These are phyloP conservation scores for Timema cristinae DNA, from an alignment of 2,888 invertebrate genomes.

Conservation along the genomic window DNA sequence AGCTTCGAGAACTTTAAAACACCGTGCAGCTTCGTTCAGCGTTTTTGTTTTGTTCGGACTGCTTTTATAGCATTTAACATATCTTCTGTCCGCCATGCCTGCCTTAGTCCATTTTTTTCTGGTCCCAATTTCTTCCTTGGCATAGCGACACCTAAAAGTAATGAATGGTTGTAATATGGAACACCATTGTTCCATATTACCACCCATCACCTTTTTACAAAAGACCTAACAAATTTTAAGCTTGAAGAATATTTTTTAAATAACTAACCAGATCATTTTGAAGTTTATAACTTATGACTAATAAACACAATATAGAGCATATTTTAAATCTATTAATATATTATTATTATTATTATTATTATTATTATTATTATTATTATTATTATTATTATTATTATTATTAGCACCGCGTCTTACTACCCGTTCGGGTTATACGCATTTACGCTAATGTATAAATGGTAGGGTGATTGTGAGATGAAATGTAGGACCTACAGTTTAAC, in stretches of 20 bases:
- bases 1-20: not conserved
- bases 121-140: not conserved
- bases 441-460: no score
- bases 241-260: not conserved
- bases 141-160: not conserved
- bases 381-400: no score
- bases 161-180: conserved; percentile 10
- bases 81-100: no score
- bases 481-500: no score
- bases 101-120: no score
- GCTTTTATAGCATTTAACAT: no score
- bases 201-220: not conserved
- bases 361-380: no score
- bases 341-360: no score
- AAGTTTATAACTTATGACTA: conserved; percentile 1
- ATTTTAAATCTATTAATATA: not conserved
- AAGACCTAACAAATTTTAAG: not conserved
- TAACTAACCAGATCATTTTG: not conserved
- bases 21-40: not conserved
- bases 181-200: conserved; percentile 8
- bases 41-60: not conserved
- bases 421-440: no score
- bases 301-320: not conserved
- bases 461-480: no score
- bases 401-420: no score